Conservation (phyloP, 1,140 invertebrate species). For the Euwallacea fornicatus region DNA sequence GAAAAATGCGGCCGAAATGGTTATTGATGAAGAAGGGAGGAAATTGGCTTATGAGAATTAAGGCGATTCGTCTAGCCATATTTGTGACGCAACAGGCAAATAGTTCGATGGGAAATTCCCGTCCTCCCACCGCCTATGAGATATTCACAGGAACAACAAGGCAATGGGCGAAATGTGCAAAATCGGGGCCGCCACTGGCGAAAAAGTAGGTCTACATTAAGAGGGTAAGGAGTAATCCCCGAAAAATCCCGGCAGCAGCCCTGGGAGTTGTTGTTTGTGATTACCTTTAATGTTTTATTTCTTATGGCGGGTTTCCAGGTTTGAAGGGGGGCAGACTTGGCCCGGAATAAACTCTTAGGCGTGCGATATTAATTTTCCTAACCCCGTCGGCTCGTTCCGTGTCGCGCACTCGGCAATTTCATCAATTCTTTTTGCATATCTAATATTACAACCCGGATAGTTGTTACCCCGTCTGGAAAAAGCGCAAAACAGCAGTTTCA, state of each 20-base stretch:
- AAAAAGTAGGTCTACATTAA: too few relatives aligned
- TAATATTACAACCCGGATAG: not conserved
- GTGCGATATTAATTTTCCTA: constrained; percentile 1
- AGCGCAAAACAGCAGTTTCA: constrained; percentile 1
- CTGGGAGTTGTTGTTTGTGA: constrained; percentile 25
- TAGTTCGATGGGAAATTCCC: too few relatives aligned
- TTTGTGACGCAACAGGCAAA: too few relatives aligned
- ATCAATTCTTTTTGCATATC: constrained; percentile 4
- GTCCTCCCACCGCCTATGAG: too few relatives aligned
- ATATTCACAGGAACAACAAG: too few relatives aligned
- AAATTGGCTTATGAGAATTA: too few relatives aligned
- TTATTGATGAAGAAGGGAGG: too few relatives aligned
- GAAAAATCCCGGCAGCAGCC: constrained; percentile 6
- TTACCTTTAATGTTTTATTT: constrained; percentile 30
- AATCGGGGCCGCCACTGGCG: too few relatives aligned
- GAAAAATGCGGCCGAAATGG: not conserved
- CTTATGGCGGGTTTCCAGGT: constrained; percentile 14
- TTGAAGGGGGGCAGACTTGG: constrained; percentile 13
- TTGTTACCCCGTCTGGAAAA: not conserved
- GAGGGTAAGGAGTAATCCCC: constrained; percentile 12
- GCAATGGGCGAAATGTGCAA: too few relatives aligned
- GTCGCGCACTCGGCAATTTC: not conserved
- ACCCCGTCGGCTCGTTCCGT: not conserved
- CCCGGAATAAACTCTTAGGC: constrained; percentile 12
- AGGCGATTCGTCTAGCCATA: too few relatives aligned